Conservation (phyloP, 1,140 invertebrate species). For the Papilio glaucus region DNA sequence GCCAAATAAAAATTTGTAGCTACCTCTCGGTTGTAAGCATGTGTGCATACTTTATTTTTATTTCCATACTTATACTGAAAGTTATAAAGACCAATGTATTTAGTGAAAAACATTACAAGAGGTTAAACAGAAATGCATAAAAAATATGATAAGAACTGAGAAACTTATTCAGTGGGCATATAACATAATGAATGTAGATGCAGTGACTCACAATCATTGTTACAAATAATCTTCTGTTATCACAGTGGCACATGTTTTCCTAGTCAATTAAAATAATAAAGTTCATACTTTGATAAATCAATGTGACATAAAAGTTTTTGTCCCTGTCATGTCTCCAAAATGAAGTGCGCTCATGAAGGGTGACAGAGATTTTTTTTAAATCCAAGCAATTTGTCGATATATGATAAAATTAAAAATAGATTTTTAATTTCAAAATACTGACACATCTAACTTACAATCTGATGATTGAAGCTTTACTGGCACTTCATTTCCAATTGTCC, state of each 20-base stretch:
- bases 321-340: no score
- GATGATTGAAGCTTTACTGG: no score
- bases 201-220: background rate
- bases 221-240: constrained; percentile 26
- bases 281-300: constrained; percentile 17
- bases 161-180: no score
- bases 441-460: no score
- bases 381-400: no score
- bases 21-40: no score
- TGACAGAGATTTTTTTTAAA: background rate
- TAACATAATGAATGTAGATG: background rate
- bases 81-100: background rate
- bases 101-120: background rate
- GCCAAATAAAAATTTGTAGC: no score
- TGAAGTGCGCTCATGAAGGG: background rate
- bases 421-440: no score
- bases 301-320: no score
- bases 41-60: no score
- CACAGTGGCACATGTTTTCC: constrained; percentile 30
- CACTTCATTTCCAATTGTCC: no score
- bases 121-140: background rate
- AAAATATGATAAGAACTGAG: background rate
- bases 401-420: no score
- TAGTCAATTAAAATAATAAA: constrained; percentile 26
- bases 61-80: background rate